Evolutionary conservation across 2,888 invertebrate species (phyloP), one percentile per base, ranked within the genome.

Genomic region (Epirrhoe tristata): DNA sequence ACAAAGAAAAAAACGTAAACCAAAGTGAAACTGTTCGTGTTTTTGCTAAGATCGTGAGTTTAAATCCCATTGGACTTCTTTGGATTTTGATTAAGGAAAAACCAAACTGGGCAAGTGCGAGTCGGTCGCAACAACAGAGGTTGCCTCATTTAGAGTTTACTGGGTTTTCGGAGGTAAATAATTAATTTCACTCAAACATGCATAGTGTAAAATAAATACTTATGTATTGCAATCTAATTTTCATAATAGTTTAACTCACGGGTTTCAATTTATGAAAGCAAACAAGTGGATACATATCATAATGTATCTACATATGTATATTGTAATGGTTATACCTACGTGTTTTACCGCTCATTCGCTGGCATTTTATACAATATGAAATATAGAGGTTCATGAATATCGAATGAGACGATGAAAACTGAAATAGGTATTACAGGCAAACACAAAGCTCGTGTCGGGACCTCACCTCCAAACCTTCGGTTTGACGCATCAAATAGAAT

Each of bases 321-420:
- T 58, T 61, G 70, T 73, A 76, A 74, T 73, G 68, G 70, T 63
- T 67, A 66, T 73, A n/a, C n/a, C n/a, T n/a, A 73, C 71, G 59
- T 63, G 50, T 69, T 67, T 65, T 73, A 66, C 60, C 66, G 75
- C 65, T 77, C 66, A 75, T 70, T 77, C 68, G 66, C 73, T 73
- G 73, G 68, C 74, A 79, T 72, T 77, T 81, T 82, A 85, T 82
- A 80, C 76, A 79, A 82, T 74, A 79, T 81, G 80, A 83, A 84
- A 86, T 83, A 86, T 84, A 82, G 81, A 81, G 77, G 77, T 79
- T 84, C 84, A 87, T 87, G 86, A 87, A 88, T 87, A 88, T 84
- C 78, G 75, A 84, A 86, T 85, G 82, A 84, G 81, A 77, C 77
- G 81, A 81, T 86, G 81, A 80, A 83, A 83, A 85, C 80, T 84